A percentile compares a stretch with the other conserved stretches of the same genome.
phyloP scores from a whole-genome alignment of 53 echinoderm and acorn worm species.

The Luidia sarsii region DNA sequence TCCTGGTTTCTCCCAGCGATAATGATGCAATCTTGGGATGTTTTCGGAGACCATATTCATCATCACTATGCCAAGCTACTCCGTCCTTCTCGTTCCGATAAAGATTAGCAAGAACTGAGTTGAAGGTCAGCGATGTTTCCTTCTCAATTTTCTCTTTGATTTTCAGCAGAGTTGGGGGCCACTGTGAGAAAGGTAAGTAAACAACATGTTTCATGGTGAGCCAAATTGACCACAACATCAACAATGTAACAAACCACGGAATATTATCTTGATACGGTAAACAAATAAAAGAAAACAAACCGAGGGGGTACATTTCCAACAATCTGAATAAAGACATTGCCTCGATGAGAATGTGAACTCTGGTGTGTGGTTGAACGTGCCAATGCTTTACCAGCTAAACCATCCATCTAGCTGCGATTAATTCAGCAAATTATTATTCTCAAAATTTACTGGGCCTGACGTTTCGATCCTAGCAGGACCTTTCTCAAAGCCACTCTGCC shows the following conservation, averaged over 20 bases:
- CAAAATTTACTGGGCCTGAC: too few relatives aligned
- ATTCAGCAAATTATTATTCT: too few relatives aligned
- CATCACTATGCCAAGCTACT: slow-evolving; percentile 95
- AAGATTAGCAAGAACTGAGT: slow-evolving; percentile 80
- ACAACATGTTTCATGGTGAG: background rate
- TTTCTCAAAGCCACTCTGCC: too few relatives aligned
- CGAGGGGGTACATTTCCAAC: background rate
- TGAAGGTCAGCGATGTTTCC: slow-evolving; percentile 57
- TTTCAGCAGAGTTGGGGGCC: slow-evolving; percentile 44
- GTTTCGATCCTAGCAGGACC: too few relatives aligned
- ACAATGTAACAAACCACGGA: too few relatives aligned
- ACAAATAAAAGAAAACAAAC: background rate
- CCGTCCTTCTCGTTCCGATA: slow-evolving; percentile 82
- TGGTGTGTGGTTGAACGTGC: background rate
- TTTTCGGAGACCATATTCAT: slow-evolving; percentile 74
- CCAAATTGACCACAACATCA: background rate
- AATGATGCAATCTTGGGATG: slow-evolving; percentile 90
- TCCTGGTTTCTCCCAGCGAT: slow-evolving; percentile 84
- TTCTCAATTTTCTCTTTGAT: slow-evolving; percentile 39
- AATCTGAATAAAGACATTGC: background rate
- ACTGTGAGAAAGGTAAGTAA: slow-evolving; percentile 29
- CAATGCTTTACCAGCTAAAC: too few relatives aligned
- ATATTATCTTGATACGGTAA: background rate
- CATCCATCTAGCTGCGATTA: too few relatives aligned
- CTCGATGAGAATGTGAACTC: background rate